phyloP scores from a whole-genome alignment of 2,113 vertebrate genomes.

The Ailuropoda melanoleuca region DNA sequence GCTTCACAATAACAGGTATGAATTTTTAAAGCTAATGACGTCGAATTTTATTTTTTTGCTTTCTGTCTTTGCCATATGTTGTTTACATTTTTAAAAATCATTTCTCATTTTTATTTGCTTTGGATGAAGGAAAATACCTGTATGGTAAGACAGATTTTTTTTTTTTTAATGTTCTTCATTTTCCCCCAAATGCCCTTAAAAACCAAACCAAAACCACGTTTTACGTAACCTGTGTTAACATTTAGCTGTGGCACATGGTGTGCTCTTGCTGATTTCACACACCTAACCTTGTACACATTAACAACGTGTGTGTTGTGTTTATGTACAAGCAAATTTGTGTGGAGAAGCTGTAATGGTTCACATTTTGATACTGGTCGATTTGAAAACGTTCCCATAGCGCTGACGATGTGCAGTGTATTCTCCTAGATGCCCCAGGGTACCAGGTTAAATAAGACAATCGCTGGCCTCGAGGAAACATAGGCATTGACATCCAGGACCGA shows the following conservation, averaged over 20 bases:
- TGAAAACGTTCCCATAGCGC: neutral
- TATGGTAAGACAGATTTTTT: conserved; percentile 83
- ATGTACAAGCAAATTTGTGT: neutral
- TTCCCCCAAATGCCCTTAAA: neutral
- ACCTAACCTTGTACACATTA: conserved; percentile 67
- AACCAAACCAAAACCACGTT: neutral
- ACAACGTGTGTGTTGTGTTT: neutral
- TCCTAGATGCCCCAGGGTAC: too few relatives aligned
- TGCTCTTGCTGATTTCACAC: conserved; percentile 62
- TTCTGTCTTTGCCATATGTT: conserved; percentile 29
- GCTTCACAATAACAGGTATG: conserved; percentile 91
- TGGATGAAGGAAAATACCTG: conserved; percentile 85
- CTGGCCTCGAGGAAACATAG: neutral
- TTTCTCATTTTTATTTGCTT: conserved; percentile 79
- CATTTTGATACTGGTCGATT: neutral
- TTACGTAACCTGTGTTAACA: conserved; percentile 47
- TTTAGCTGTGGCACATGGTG: conserved; percentile 39
- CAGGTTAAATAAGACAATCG: neutral
- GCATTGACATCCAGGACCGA: neutral
- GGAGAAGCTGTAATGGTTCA: neutral
- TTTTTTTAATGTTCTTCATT: conserved; percentile 7
- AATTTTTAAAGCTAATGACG: conserved; percentile 69
- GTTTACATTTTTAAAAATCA: conserved; percentile 32
- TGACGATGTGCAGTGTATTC: too few relatives aligned
- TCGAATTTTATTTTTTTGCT: conserved; percentile 46